These are phyloP conservation scores for Pelobates cultripes DNA, from an alignment of 2,797 vertebrate genomes.

Conservation along the genomic window DNA sequence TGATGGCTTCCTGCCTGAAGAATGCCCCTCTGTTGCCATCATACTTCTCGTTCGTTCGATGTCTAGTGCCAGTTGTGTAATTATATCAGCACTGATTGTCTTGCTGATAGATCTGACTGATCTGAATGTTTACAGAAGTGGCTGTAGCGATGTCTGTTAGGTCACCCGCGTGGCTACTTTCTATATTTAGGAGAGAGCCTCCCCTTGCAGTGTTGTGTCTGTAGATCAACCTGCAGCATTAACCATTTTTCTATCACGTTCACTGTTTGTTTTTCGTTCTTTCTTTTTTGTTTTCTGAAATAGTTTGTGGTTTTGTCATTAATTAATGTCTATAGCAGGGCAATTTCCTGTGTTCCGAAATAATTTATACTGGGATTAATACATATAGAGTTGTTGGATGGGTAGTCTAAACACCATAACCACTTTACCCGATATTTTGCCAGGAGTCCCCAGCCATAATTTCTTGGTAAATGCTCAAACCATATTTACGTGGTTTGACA, in stretches of 20 bases:
- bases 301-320: no score
- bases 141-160: conserved; percentile 18
- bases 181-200: conserved; percentile 27
- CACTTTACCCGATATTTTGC: no score
- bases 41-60: not conserved
- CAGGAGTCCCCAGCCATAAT: no score
- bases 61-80: conserved; percentile 34
- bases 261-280: not conserved
- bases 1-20: not conserved
- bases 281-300: no score
- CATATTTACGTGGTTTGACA: no score
- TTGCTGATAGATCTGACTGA: conserved; percentile 41
- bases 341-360: no score
- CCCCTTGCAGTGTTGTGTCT: conserved; percentile 39
- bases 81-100: conserved; percentile 30
- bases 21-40: conserved; percentile 3
- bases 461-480: no score
- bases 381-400: no score
- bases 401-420: no score
- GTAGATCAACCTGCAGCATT: not conserved
- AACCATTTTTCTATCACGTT: not conserved
- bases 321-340: no score
- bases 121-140: conserved; percentile 22
- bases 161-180: not conserved
- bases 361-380: no score